phyloP scores from a whole-genome alignment of 53 echinoderm and acorn worm genomes.

The Echinometra lucunter region DNA sequence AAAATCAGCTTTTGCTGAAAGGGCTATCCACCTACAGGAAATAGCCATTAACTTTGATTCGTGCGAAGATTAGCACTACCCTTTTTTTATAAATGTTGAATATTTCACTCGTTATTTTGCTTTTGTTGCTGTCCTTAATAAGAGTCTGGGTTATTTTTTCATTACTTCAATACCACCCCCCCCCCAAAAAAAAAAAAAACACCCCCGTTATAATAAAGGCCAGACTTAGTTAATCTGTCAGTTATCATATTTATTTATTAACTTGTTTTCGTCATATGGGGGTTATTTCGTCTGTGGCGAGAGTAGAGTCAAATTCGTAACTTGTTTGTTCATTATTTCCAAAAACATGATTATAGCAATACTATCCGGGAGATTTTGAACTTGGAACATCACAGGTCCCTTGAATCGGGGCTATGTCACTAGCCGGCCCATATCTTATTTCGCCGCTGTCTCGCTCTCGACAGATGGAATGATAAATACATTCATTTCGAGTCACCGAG shows the following conservation, averaged over 20 bases:
- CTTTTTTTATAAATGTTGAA: too few species aligned
- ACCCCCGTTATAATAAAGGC: background rate
- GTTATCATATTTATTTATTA: background rate
- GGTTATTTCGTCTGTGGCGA: background rate
- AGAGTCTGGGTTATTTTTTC: background rate
- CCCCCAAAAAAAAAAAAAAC: too few species aligned
- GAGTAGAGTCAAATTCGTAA: background rate
- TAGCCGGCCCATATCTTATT: slow-evolving; percentile 50
- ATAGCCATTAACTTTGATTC: too few species aligned
- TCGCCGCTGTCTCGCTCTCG: slow-evolving; percentile 64
- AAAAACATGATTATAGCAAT: background rate
- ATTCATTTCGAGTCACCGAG: slow-evolving; percentile 54
- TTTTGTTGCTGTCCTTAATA: background rate
- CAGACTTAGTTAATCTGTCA: background rate
- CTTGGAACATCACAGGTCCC: slow-evolving; percentile 41
- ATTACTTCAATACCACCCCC: too few species aligned
- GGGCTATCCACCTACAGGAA: too few species aligned
- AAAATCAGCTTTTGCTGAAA: too few species aligned
- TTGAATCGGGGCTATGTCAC: slow-evolving; percentile 32
- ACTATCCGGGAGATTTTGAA: slow-evolving; percentile 1
- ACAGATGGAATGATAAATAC: slow-evolving; percentile 67
- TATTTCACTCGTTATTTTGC: background rate
- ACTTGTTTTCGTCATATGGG: slow-evolving; percentile 8
- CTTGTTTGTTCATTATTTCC: background rate
- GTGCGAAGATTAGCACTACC: too few species aligned